A percentile compares a stretch with the other conserved stretches of the same genome.
phyloP scores from a whole-genome alignment of 2,113 vertebrate species.

The Anolis carolinensis region DNA sequence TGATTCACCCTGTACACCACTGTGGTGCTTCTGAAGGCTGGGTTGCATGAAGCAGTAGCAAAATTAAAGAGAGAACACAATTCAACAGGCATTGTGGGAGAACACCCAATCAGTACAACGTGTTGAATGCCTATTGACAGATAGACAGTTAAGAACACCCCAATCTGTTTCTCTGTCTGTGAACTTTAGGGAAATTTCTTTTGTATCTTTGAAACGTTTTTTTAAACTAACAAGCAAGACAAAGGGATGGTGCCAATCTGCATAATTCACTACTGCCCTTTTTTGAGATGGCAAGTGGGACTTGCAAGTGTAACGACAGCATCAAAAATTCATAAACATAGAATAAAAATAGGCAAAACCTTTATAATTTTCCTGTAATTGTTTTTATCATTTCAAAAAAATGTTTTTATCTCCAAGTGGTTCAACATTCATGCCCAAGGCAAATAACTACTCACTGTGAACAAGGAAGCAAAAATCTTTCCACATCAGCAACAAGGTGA shows the following conservation, averaged over 20 bases:
- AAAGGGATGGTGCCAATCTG: neutral
- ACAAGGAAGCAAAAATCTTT: slow-evolving; percentile 98
- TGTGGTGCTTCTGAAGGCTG: neutral
- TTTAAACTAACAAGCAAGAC: neutral
- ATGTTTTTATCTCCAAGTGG: slow-evolving; percentile 50
- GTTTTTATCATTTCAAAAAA: slow-evolving; percentile 49
- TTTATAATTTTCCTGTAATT: slow-evolving; percentile 53
- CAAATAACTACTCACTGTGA: slow-evolving; percentile 87
- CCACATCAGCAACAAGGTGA: slow-evolving; percentile 96
- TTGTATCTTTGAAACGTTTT: neutral
- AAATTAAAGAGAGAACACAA: neutral
- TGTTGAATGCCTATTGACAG: neutral
- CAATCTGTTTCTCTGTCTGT: neutral
- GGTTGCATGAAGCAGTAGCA: neutral
- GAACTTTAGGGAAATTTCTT: neutral
- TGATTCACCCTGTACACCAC: neutral
- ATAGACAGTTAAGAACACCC: too few species aligned
- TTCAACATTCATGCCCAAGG: slow-evolving; percentile 51
- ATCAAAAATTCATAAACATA: slow-evolving; percentile 46
- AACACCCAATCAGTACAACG: neutral
- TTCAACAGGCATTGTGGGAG: neutral
- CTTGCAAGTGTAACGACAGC: slow-evolving; percentile 24
- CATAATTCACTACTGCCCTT: neutral
- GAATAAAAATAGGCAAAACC: slow-evolving; percentile 54
- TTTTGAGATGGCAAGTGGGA: slow-evolving; percentile 13